Conservation (phyloP, 2,113 vertebrate genomes). For the Oryzias celebensis region DNA sequence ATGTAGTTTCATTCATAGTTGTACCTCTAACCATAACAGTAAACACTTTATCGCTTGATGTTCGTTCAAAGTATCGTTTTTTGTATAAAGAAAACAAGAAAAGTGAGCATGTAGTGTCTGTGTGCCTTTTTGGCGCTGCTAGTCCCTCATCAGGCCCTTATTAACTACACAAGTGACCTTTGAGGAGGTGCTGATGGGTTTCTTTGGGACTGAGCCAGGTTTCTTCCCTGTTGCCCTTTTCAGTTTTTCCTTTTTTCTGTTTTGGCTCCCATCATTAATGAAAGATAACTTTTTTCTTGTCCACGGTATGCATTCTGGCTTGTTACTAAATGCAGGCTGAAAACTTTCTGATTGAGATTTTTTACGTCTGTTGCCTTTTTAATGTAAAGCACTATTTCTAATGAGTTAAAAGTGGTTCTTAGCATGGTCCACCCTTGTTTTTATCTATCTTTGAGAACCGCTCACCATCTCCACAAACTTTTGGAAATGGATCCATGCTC, state of each 20-base stretch:
- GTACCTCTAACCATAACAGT: conserved; percentile 2
- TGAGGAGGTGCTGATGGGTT: conserved; percentile 71
- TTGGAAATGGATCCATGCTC: conserved; percentile 46
- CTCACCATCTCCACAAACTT: conserved; percentile 46
- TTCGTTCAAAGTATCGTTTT: background rate
- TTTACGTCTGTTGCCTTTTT: conserved; percentile 1
- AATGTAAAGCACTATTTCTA: background rate
- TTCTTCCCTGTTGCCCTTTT: conserved; percentile 38
- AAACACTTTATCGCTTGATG: background rate
- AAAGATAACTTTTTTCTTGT: conserved; percentile 13
- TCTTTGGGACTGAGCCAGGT: conserved; percentile 54
- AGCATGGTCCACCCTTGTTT: conserved; percentile 29
- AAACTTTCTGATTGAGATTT: conserved; percentile 3
- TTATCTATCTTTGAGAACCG: conserved; percentile 26
- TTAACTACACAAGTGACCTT: conserved; percentile 79
- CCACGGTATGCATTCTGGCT: conserved; percentile 1
- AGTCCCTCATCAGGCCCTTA: conserved; percentile 73
- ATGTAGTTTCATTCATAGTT: background rate
- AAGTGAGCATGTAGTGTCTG: conserved; percentile 34
- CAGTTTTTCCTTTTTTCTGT: conserved; percentile 12
- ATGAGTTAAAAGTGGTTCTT: conserved; percentile 19
- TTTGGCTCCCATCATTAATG: conserved; percentile 24
- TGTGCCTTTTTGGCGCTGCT: conserved; percentile 28
- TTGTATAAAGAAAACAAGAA: conserved; percentile 9
- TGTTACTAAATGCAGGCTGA: background rate